Evolutionary conservation across 2,888 invertebrate species (phyloP), one percentile per base, ranked within the genome.

Genomic region (Drosophila tanythrix): DNA sequence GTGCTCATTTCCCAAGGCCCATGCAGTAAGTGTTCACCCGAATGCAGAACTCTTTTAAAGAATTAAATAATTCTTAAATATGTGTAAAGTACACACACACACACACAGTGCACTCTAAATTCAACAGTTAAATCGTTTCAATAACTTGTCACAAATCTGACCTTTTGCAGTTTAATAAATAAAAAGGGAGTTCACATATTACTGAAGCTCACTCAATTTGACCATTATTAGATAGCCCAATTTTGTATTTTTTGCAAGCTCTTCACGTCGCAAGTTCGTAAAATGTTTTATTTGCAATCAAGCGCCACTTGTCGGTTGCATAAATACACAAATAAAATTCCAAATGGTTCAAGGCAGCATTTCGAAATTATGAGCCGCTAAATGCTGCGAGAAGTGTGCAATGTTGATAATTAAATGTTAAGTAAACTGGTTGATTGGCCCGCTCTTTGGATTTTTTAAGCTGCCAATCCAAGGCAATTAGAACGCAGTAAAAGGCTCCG

Each of bases 311-410:
- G 40, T 60, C 4, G 21, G 15, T 58, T 40, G 50, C 50, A 46
- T 25, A 46, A 46, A 46, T 25, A 4, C 46, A 4, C 15, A 51
- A 21, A 68, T 38, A 68, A 40, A 63, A 65, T 60, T 58, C 56
- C 55, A 83, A 73, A 67, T 83, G 70, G 79, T 70, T 79, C 85
- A 83, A 84, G 83, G 83, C 73, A 69, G 48, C 58, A 53, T 64
- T 73, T 66, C 43, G 50, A 66, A 68, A 78, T 64, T 29, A 27
- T 51, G 27, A 69, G 69, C 70, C 13, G 29, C 31, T 53, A 48
- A 67, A 55, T 7, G 25, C 46, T 53, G 25, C 46, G 31, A 70
- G 65, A 58, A 74, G 62, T 79, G 57, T 64, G 70, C 62, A 56
- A 46, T 63, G 57, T 46, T 68, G 57, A 29, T 52, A 46, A 64